These are phyloP conservation scores for Calliscelio sp. DNA, from an alignment of 2,888 invertebrate species.

Conservation along the genomic window DNA sequence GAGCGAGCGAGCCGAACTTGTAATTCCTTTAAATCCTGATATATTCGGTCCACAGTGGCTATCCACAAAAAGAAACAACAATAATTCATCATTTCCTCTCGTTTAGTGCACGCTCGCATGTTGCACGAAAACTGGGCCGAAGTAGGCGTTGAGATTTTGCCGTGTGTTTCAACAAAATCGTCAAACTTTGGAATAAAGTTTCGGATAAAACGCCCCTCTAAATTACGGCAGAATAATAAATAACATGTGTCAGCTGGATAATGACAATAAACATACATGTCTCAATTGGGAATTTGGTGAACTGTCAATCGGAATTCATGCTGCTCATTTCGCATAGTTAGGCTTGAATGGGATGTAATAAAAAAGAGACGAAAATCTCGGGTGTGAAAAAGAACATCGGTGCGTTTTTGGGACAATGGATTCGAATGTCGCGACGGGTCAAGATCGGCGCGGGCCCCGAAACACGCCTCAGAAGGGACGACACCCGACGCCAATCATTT, in stretches of 20 bases:
- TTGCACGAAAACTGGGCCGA: conserved; percentile 20
- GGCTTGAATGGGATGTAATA: conserved; percentile 36
- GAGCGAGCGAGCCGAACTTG: too few relatives aligned
- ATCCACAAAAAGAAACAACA: conserved; percentile 4
- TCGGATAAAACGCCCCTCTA: conserved; percentile 58
- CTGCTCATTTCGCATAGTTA: conserved; percentile 59
- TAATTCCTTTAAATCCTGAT: too few relatives aligned
- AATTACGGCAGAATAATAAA: conserved; percentile 41
- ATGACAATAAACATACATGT: conserved; percentile 53
- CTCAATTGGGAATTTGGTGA: conserved; percentile 37
- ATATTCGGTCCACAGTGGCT: too few relatives aligned
- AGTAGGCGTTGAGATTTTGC: conserved; percentile 28
- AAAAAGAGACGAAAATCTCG: conserved; percentile 9
- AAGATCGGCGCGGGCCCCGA: conserved; percentile 46
- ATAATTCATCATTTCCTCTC: conserved; percentile 6
- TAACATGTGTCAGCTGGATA: conserved; percentile 50
- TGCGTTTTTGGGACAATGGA: conserved; percentile 56
- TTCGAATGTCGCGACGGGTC: conserved; percentile 60
- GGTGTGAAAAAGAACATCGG: conserved; percentile 67
- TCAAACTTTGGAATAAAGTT: conserved; percentile 24
- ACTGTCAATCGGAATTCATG: too few relatives aligned
- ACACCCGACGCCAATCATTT: conserved; percentile 81
- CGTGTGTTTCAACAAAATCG: conserved; percentile 10
- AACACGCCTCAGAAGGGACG: conserved; percentile 53
- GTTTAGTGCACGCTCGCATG: not conserved